These are phyloP conservation scores for Prionace glauca DNA, from an alignment of 2,797 vertebrate species.

Conservation along the genomic window DNA sequence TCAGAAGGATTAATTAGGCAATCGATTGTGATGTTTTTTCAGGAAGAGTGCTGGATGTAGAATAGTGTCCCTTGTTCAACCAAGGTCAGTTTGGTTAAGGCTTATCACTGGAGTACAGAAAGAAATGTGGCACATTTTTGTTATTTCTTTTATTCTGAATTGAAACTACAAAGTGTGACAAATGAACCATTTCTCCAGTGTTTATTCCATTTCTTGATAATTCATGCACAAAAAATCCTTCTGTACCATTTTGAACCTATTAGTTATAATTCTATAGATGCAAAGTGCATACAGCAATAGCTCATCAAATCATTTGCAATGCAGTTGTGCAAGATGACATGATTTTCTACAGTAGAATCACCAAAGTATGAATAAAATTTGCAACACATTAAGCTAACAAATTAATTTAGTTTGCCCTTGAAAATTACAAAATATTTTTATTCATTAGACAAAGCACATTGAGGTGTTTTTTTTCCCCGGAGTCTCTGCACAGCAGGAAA, in stretches of 20 bases:
- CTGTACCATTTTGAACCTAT: background rate
- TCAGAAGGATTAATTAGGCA: background rate
- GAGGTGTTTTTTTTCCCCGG: background rate
- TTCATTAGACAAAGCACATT: background rate
- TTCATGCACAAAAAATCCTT: background rate
- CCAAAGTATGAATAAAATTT: background rate
- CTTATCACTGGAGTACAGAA: background rate
- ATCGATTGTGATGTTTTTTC: background rate
- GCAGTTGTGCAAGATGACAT: too few relatives aligned
- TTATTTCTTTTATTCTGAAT: background rate
- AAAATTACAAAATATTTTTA: background rate
- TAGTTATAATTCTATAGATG: background rate
- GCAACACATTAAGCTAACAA: background rate
- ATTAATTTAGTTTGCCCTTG: constrained; percentile 1
- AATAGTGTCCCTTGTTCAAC: background rate
- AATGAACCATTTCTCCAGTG: background rate
- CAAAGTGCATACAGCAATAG: background rate
- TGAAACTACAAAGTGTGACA: background rate
- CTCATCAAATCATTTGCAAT: background rate
- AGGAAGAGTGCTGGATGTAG: background rate
- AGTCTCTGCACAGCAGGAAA: background rate
- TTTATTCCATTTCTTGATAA: background rate
- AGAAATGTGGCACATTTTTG: too few relatives aligned
- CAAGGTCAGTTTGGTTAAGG: background rate
- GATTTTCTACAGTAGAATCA: background rate